Percentiles rank a stretch among this genome's conserved stretches.
These are phyloP conservation scores for Pangasius macronema DNA, from an alignment of 2,797 vertebrate genomes.

Conservation along the genomic window DNA sequence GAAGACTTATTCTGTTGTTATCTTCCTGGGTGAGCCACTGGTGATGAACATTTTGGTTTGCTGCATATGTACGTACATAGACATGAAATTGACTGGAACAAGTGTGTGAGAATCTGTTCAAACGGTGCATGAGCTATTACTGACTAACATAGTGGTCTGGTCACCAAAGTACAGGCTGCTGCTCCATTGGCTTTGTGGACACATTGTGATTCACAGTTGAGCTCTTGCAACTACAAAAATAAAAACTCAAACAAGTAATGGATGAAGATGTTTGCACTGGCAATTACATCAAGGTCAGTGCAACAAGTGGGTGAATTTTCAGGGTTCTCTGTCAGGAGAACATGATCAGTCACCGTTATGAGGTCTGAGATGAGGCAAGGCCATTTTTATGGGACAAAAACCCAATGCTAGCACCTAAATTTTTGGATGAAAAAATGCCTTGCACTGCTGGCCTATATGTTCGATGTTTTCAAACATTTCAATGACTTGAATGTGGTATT, in stretches of 20 bases:
- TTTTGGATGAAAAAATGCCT: conserved; percentile 19
- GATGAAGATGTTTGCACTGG: not conserved
- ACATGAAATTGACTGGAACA: not conserved
- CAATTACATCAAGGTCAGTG: not conserved
- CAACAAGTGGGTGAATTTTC: not conserved
- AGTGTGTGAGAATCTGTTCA: not conserved
- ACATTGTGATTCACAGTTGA: not conserved
- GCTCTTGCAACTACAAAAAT: not conserved
- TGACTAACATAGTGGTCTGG: not conserved
- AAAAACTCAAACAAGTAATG: not conserved
- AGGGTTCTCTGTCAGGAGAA: conserved; percentile 7
- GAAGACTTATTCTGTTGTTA: not conserved
- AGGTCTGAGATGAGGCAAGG: not conserved
- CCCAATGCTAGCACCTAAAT: not conserved
- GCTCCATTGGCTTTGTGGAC: not conserved
- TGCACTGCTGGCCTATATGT: not conserved
- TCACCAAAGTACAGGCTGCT: not conserved
- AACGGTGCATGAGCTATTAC: not conserved
- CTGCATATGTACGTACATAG: not conserved
- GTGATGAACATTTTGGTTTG: conserved; percentile 1
- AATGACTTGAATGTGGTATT: not conserved
- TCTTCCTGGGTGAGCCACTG: not conserved
- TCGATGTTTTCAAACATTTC: not conserved
- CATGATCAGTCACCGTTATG: not conserved
- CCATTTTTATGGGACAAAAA: conserved; percentile 6